Evolutionary conservation across 2,113 vertebrate genomes (phyloP).

Genomic region (Oryzias celebensis): DNA sequence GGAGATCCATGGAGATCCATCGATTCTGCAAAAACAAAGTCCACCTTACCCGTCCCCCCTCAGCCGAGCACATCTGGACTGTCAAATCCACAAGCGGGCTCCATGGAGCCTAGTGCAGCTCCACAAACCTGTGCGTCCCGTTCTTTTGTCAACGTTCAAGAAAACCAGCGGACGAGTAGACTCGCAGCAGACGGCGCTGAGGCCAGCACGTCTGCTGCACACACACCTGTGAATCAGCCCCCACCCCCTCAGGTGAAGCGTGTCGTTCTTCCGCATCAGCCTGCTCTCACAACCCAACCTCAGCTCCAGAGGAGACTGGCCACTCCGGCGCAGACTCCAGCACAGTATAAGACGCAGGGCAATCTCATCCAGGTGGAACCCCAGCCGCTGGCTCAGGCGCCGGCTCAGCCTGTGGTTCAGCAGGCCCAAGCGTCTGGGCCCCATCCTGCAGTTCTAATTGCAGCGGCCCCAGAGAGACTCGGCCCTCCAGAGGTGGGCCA

Average conservation of each 20-base stretch:
- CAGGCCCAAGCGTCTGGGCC: slow-evolving; percentile 18
- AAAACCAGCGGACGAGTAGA: slow-evolving; percentile 26
- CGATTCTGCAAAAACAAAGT: slow-evolving; percentile 33
- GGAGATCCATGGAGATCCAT: slow-evolving; percentile 30
- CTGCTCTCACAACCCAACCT: slow-evolving; percentile 28
- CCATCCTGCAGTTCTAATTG: slow-evolving; percentile 64
- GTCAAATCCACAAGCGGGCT: slow-evolving; percentile 12
- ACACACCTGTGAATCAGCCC: not conserved
- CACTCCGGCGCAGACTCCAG: not conserved
- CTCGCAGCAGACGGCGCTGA: slow-evolving; percentile 47
- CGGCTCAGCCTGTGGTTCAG: slow-evolving; percentile 35
- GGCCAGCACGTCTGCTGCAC: slow-evolving; percentile 58
- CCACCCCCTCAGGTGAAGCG: slow-evolving; percentile 16
- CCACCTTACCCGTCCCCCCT: slow-evolving; percentile 53
- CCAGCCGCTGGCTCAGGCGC: slow-evolving; percentile 49
- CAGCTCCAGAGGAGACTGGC: slow-evolving; percentile 16
- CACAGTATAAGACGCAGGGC: slow-evolving; percentile 19
- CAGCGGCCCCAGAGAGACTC: slow-evolving; percentile 70
- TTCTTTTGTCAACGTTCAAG: slow-evolving; percentile 31
- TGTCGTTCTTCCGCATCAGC: slow-evolving; percentile 41
- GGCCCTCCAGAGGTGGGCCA: slow-evolving; percentile 67
- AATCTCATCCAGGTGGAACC: slow-evolving; percentile 64
- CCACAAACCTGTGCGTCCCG: slow-evolving; percentile 3
- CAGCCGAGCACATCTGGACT: slow-evolving; percentile 51
- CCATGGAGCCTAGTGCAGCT: slow-evolving; percentile 21